phyloP scores from a whole-genome alignment of 2,113 vertebrate species.

The Epinephelus cyanopodus region DNA sequence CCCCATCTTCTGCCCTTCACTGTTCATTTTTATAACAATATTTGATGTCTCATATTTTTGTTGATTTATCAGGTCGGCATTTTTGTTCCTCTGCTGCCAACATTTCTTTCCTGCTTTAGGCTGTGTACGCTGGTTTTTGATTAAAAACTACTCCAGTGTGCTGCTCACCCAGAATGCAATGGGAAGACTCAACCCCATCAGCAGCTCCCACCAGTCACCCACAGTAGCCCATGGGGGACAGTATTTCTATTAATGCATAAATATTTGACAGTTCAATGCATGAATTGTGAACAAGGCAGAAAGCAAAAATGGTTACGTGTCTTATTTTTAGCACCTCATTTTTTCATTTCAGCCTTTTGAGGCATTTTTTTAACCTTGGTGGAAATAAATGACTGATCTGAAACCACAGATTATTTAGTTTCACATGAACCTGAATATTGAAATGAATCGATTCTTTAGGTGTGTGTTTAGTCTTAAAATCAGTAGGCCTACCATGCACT shows the following conservation, averaged over 20 bases:
- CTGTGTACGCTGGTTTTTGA: not conserved
- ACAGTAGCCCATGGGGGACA: slow-evolving; percentile 1
- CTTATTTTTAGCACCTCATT: not conserved
- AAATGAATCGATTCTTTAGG: not conserved
- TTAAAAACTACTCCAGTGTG: not conserved
- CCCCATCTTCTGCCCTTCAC: not conserved
- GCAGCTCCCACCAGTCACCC: slow-evolving; percentile 16
- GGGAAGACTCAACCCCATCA: not conserved
- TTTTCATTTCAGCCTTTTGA: not conserved
- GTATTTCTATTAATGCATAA: slow-evolving; percentile 17
- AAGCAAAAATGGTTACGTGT: not conserved
- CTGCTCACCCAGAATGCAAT: slow-evolving; percentile 18
- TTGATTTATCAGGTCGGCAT: slow-evolving; percentile 24
- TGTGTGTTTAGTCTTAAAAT: no score
- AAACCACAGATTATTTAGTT: not conserved
- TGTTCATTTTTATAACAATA: not conserved
- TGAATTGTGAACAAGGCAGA: not conserved
- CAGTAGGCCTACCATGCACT: no score
- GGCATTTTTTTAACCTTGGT: not conserved
- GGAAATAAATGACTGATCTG: not conserved
- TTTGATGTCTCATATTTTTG: slow-evolving; percentile 27
- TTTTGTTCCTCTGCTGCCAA: slow-evolving; percentile 61
- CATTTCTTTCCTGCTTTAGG: slow-evolving; percentile 36
- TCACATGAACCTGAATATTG: not conserved
- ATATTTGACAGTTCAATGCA: slow-evolving; percentile 33